Percentiles rank a stretch among this genome's conserved stretches.
phyloP scores from a whole-genome alignment of 2,113 vertebrate species.

The Sinocyclocheilus anshuiensis region DNA sequence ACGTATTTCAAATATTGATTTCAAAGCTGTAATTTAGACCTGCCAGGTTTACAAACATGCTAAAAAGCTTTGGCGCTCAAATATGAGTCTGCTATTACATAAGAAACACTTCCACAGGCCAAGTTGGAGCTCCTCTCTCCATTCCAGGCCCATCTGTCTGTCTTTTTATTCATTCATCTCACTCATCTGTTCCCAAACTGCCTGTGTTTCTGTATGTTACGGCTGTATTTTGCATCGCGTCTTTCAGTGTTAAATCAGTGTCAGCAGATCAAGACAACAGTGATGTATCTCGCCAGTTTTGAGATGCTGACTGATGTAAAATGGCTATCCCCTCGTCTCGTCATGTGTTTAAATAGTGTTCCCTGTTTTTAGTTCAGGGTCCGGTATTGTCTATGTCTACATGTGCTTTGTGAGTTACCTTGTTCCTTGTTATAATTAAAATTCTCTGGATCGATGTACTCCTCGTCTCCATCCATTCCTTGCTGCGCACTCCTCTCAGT shows the following conservation, averaged over 20 bases:
- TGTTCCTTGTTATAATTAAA: too few species aligned
- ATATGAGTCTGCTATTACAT: conserved; percentile 23
- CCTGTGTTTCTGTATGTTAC: conserved; percentile 14
- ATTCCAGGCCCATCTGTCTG: conserved; percentile 33
- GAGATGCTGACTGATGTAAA: not conserved
- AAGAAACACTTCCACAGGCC: conserved; percentile 28
- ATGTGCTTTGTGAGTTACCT: too few species aligned
- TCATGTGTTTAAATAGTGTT: too few species aligned
- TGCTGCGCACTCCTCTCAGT: too few species aligned
- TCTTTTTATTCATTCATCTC: not conserved
- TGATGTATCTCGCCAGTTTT: not conserved
- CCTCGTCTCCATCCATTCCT: too few species aligned
- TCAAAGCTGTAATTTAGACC: not conserved
- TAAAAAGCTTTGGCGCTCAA: conserved; percentile 34
- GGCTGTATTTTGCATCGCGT: not conserved
- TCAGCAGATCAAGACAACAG: conserved; percentile 16
- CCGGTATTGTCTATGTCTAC: too few species aligned
- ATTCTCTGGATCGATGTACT: too few species aligned
- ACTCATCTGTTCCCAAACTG: conserved; percentile 7
- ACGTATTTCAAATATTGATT: conserved; percentile 29
- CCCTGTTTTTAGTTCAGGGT: too few species aligned
- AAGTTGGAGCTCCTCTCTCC: conserved; percentile 3
- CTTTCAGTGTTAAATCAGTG: conserved; percentile 11
- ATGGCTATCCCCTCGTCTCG: not conserved
- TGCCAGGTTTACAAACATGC: conserved; percentile 38